phyloP scores from a whole-genome alignment of 2,797 vertebrate genomes.

The Carcharodon carcharias region DNA sequence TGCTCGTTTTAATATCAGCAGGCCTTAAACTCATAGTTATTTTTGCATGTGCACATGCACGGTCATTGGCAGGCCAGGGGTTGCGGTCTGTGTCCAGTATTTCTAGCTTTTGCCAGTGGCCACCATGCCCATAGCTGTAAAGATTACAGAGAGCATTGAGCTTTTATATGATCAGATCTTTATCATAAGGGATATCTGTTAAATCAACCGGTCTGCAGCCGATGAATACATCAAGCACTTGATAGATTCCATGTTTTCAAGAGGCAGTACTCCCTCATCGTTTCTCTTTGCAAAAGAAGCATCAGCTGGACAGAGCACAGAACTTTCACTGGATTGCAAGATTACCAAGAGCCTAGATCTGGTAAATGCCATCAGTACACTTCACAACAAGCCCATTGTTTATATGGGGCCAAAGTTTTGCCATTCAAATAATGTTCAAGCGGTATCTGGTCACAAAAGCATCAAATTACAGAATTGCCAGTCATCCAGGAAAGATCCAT shows the following conservation, averaged over 20 bases:
- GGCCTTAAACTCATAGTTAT: background rate
- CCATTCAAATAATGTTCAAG: background rate
- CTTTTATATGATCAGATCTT: background rate
- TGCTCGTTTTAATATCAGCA: background rate
- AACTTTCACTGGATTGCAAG: background rate
- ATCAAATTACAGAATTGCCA: background rate
- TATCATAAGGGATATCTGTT: background rate
- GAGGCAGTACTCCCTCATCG: background rate
- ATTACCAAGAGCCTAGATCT: background rate
- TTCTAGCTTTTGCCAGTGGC: background rate
- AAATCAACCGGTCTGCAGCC: background rate
- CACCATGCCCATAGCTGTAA: background rate
- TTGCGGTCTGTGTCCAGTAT: no score
- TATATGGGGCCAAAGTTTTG: background rate
- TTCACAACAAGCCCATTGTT: background rate
- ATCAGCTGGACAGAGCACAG: background rate
- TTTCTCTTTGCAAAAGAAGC: background rate
- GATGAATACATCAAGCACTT: background rate
- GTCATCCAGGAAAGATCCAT: background rate
- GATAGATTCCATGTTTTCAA: background rate
- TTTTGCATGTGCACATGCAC: no score
- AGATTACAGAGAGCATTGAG: background rate
- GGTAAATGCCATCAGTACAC: background rate
- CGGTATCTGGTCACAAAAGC: background rate
- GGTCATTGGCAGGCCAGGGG: no score